These are phyloP conservation scores for Mesorhabditis sp. DNA, from an alignment of 2,888 invertebrate species.

Conservation along the genomic window DNA sequence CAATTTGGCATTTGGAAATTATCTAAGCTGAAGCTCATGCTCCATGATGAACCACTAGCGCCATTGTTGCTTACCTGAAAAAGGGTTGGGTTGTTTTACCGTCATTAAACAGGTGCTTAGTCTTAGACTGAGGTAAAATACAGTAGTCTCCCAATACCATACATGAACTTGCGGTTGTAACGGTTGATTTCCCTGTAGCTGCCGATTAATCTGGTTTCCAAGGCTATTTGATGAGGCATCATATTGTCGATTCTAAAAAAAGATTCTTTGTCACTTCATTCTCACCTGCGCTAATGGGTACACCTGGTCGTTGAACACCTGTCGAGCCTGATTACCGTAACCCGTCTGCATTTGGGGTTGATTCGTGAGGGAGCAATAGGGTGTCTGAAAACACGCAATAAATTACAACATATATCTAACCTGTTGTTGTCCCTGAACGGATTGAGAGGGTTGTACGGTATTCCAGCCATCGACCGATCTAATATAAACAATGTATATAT, in stretches of 20 bases:
- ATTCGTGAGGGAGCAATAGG: conserved; percentile 33
- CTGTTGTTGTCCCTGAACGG: not conserved
- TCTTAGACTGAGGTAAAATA: too few relatives aligned
- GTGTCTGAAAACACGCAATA: conserved; percentile 18
- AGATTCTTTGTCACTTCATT: too few relatives aligned
- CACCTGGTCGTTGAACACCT: conserved; percentile 40
- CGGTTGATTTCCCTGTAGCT: too few relatives aligned
- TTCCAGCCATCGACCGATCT: not conserved
- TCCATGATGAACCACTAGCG: not conserved
- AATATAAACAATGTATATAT: not conserved
- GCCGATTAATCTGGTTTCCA: too few relatives aligned
- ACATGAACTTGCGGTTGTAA: too few relatives aligned
- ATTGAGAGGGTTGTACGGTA: not conserved
- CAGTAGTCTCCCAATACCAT: too few relatives aligned
- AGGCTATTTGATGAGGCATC: too few relatives aligned
- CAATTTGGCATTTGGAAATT: not conserved
- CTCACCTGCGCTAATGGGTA: conserved; percentile 25
- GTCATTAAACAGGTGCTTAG: too few relatives aligned
- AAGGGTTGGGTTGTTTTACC: too few relatives aligned
- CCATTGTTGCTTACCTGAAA: conserved; percentile 3
- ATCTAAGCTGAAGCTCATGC: conserved; percentile 5
- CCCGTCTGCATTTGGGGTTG: conserved; percentile 24
- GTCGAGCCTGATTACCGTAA: conserved; percentile 32
- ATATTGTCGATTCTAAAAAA: too few relatives aligned
- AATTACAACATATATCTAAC: not conserved